Base-by-base conservation (phyloP, 1,140 invertebrate species). In the Drosophila aff. region DNA sequence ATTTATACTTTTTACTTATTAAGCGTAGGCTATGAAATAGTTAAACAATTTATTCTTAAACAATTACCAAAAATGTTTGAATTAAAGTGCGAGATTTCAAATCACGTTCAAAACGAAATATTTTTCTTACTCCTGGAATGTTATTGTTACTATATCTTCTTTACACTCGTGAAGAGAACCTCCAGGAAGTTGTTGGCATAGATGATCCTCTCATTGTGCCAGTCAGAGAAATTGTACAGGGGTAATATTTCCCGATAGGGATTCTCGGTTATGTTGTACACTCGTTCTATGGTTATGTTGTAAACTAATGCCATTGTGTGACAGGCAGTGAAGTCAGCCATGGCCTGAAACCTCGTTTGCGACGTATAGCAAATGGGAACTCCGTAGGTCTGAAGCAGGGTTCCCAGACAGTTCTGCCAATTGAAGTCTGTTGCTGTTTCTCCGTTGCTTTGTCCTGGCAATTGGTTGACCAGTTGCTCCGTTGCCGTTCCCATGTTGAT, bases 291-390 rank as follows among this genome's bases (percentile, higher is more conserved):
- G 2, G 9, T 10, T 21, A 84, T 47, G 0, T 63, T 36, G 7
- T 41, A 8, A 2, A 23, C 0, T 4, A 10, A 23, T 11, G 82
- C 82, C 40, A 75, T 4, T 13, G 21, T 4, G 21, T 52, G 41
- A 10, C 85, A 21, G n/a, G 55, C 62, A 2, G 57, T 26, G 1
- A 74, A 74, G 31, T 84, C 61, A 1, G 78, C 63, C 11, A 28
- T 40, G 4, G 63, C 65, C 16, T 65, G 41, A 11, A 47, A 23
- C 16, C 33, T 52, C 1, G 73, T 69, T 6, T 38, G 26, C 10
- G 82, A 84, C 1, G 82, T 84, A 21, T 65, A 74, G 23, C 82
- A 84, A 50, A 84, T 84, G 15, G 82, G 82, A 15, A 81, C 64
- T 2, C 52, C 50, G 40, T 74, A 76, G 9, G 57, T 53, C 4